A percentile compares a stretch with the other conserved stretches of the same genome.
Conservation (phyloP, 2,113 vertebrate genomes). For the Ictalurus furcatus region DNA sequence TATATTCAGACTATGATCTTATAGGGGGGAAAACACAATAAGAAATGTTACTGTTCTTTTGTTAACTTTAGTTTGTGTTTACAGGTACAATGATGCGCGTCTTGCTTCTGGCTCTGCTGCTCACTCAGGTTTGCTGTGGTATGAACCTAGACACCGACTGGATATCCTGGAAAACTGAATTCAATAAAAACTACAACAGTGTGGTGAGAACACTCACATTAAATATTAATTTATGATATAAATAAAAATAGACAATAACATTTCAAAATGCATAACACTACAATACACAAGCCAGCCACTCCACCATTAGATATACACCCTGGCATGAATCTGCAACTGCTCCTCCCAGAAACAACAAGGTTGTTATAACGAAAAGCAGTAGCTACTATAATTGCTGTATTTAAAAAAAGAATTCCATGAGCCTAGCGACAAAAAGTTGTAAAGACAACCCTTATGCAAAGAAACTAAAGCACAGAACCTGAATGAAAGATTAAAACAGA, state of each 20-base stretch:
- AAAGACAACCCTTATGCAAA: too few species aligned
- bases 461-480: too few species aligned
- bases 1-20: too few species aligned
- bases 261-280: not conserved
- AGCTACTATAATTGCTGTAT: too few species aligned
- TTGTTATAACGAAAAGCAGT: too few species aligned
- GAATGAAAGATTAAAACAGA: too few species aligned
- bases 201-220: not conserved
- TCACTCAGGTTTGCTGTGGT: not conserved
- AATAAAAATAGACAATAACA: not conserved
- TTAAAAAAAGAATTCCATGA: too few species aligned
- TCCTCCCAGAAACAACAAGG: too few species aligned
- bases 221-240: not conserved
- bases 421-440: too few species aligned
- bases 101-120: not conserved
- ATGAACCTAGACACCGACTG: not conserved
- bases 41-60: not conserved
- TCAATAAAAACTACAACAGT: not conserved
- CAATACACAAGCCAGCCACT: not conserved
- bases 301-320: too few species aligned
- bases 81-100: not conserved
- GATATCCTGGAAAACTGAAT: conserved; percentile 1
- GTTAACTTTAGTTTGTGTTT: not conserved
- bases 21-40: too few species aligned
- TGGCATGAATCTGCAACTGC: too few species aligned